Evolutionary conservation across 2,113 vertebrate species (phyloP).

Genomic region (Cheirogaleus medius): DNA sequence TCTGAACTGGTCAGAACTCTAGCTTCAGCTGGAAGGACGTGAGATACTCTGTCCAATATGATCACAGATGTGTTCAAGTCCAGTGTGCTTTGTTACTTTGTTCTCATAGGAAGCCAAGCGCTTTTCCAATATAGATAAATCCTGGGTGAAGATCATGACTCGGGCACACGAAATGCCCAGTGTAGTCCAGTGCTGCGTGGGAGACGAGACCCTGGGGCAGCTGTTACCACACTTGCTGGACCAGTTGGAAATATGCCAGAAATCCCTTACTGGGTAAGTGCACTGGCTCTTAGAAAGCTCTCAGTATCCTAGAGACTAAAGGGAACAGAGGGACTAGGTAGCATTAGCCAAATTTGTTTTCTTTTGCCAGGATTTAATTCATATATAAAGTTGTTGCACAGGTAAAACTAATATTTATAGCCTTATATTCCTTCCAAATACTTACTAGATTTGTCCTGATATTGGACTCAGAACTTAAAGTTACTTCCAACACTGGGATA

Average conservation of each 20-base stretch:
- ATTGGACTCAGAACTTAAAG: neutral
- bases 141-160: constrained; percentile 98
- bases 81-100: neutral
- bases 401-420: neutral
- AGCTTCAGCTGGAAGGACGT: neutral
- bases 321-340: neutral
- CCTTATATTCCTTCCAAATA: neutral
- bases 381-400: neutral
- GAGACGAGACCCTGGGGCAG: constrained; percentile 96
- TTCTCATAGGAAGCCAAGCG: constrained; percentile 93
- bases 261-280: constrained; percentile 96
- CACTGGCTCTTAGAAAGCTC: neutral
- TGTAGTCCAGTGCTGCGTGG: constrained; percentile 95
- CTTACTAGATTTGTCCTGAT: neutral
- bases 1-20: neutral
- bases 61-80: neutral
- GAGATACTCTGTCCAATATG: neutral
- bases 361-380: neutral
- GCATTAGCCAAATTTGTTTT: neutral
- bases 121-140: constrained; percentile 98
- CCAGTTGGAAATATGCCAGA: constrained; percentile 97
- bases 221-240: constrained; percentile 95
- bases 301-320: neutral
- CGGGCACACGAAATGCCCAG: constrained; percentile 94
- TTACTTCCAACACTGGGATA: neutral